phyloP scores from a whole-genome alignment of 2,888 invertebrate genomes.

The Netelia melanura region DNA sequence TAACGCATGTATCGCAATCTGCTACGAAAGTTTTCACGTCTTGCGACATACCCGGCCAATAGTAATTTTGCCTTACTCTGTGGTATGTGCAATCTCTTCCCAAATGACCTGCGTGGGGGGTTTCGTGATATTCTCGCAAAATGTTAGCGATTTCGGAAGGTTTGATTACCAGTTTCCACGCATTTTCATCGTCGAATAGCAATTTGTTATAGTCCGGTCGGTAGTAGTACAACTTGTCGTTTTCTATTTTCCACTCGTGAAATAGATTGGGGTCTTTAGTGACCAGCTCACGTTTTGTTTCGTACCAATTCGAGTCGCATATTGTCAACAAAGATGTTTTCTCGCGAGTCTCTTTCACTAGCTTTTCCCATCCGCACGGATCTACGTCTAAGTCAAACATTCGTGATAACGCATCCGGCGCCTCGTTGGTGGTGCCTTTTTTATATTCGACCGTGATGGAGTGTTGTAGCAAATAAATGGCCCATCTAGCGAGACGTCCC shows the following conservation, averaged over 20 bases:
- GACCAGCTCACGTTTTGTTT: conserved; percentile 38
- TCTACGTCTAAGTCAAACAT: conserved; percentile 45
- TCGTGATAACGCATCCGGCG: conserved; percentile 36
- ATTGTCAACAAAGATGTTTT: conserved; percentile 9
- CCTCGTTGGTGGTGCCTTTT: neutral
- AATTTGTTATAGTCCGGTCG: neutral
- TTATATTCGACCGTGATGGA: too few relatives aligned
- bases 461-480: conserved; percentile 5
- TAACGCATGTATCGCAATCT: conserved; percentile 15
- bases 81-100: conserved; percentile 30
- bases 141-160: neutral
- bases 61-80: too few relatives aligned
- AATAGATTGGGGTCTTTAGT: conserved; percentile 15
- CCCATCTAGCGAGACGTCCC: too few relatives aligned
- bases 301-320: conserved; percentile 38
- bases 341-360: neutral
- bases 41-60: too few relatives aligned
- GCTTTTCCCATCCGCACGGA: conserved; percentile 47
- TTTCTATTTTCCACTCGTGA: conserved; percentile 40
- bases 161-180: conserved; percentile 42
- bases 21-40: conserved; percentile 30
- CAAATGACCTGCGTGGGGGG: neutral
- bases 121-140: conserved; percentile 1
- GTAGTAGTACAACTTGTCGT: conserved; percentile 17
- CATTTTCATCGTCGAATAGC: neutral